Evolutionary conservation across 2,113 vertebrate genomes (phyloP).

Genomic region (Xerus inauris): DNA sequence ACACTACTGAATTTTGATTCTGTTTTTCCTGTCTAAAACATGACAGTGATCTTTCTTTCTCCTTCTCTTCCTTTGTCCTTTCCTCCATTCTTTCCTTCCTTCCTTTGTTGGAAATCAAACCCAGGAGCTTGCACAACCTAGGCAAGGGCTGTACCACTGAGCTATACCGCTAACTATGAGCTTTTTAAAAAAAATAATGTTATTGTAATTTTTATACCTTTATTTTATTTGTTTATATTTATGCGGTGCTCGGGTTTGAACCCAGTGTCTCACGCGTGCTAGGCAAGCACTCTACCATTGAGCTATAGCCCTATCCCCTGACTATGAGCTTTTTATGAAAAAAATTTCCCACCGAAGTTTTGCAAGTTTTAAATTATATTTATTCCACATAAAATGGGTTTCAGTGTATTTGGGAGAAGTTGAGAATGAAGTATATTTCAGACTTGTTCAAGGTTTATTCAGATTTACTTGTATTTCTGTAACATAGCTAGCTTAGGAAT

Average conservation of each 20-base stretch:
- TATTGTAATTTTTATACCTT: too few relatives aligned
- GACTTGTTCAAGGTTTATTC: background rate
- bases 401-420: background rate
- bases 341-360: background rate
- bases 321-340: conserved; percentile 1
- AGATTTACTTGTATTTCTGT: conserved; percentile 1
- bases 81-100: too few relatives aligned
- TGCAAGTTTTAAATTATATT: background rate
- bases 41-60: background rate
- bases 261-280: too few relatives aligned
- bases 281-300: background rate
- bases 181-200: background rate
- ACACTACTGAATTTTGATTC: conserved; percentile 12
- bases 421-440: conserved; percentile 49
- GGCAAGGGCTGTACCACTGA: too few relatives aligned
- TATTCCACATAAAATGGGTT: conserved; percentile 15
- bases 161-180: too few relatives aligned
- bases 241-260: too few relatives aligned
- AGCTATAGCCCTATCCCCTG: background rate
- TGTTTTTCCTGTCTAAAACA: background rate
- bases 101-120: too few relatives aligned
- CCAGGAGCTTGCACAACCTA: too few relatives aligned
- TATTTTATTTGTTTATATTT: too few relatives aligned
- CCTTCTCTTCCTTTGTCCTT: too few relatives aligned
- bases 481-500: background rate